These are phyloP conservation scores for Gobionotothen gibberifrons DNA, from an alignment of 2,797 vertebrate species.

Conservation along the genomic window DNA sequence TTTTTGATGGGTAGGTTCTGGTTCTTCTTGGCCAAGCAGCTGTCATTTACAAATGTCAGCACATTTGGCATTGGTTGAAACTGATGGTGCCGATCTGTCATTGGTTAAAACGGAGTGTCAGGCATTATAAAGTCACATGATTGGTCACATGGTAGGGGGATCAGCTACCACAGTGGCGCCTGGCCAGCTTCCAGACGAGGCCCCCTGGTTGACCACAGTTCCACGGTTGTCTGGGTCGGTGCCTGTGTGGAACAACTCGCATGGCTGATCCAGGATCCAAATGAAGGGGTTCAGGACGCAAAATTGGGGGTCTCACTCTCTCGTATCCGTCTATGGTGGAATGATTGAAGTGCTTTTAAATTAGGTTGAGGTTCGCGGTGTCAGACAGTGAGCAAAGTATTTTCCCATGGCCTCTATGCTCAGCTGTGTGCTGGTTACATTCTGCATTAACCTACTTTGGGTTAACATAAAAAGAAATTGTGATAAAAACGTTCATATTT, in stretches of 20 bases:
- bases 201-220: conserved; percentile 81
- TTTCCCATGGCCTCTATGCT: conserved; percentile 54
- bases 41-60: conserved; percentile 38
- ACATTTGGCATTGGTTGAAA: neutral
- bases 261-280: conserved; percentile 73
- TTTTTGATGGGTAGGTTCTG: conserved; percentile 52
- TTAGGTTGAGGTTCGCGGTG: conserved; percentile 66
- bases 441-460: conserved; percentile 2
- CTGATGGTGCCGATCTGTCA: neutral
- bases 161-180: conserved; percentile 75
- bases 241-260: conserved; percentile 64
- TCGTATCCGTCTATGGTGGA: conserved; percentile 64
- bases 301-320: conserved; percentile 79
- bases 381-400: conserved; percentile 44
- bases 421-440: conserved; percentile 31
- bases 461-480: conserved; percentile 1
- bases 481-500: conserved; percentile 9
- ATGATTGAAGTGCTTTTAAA: conserved; percentile 69
- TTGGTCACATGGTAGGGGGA: conserved; percentile 63
- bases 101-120: conserved; percentile 28
- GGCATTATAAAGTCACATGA: conserved; percentile 60
- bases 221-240: conserved; percentile 78
- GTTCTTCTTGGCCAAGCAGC: conserved; percentile 26
- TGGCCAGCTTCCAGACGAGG: conserved; percentile 75
- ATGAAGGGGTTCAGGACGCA: conserved; percentile 77